A percentile compares a stretch with the other conserved stretches of the same genome.
Evolutionary conservation across 2,113 vertebrate genomes (phyloP).

Genomic region (Myotis yumanensis): DNA sequence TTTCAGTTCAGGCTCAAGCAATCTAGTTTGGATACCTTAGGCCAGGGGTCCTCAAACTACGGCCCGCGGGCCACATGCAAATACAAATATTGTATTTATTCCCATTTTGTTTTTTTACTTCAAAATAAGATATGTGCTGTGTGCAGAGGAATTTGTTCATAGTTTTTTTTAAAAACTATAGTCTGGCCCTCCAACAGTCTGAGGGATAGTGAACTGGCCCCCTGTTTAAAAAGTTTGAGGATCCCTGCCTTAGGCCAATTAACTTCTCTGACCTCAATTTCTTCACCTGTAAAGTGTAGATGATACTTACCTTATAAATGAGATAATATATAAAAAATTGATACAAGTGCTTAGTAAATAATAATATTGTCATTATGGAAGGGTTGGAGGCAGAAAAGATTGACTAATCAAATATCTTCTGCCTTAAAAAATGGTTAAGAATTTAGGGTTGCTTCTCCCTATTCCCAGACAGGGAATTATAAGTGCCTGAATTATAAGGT

Average conservation of each 20-base stretch:
- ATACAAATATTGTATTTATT: no score
- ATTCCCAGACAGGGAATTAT: neutral
- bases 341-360: neutral
- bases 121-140: no score
- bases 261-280: neutral
- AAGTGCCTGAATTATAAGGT: neutral
- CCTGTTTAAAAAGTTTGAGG: no score
- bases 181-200: no score
- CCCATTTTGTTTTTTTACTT: no score
- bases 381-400: neutral
- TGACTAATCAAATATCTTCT: neutral
- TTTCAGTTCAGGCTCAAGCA: neutral
- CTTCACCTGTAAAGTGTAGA: neutral
- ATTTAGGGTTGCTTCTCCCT: neutral
- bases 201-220: no score
- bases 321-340: neutral
- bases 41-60: no score
- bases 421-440: slow-evolving; percentile 14
- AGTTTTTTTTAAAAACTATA: no score
- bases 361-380: neutral
- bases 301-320: neutral
- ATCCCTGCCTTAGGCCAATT: neutral
- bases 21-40: neutral
- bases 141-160: no score
- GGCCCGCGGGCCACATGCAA: no score